Evolutionary conservation across 64 coral and sea anemone species (phyloP), one percentile per base, ranked within the genome.

Genomic region (Porites australiensis): DNA sequence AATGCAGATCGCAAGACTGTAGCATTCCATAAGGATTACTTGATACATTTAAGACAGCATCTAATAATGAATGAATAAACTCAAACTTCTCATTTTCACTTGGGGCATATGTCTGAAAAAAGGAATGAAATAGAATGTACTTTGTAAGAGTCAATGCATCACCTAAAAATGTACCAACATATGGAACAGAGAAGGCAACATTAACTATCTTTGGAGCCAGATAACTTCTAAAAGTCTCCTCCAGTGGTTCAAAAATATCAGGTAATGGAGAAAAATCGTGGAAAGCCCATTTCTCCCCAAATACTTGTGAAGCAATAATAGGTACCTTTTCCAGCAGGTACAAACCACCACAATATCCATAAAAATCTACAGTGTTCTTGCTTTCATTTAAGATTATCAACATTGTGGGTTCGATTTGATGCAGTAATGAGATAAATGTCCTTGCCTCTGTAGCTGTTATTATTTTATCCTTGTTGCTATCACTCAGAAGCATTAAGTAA

Each of bases 311-410:
- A 14, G 89, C 93, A 47, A 74, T 83, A 3, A 89, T 15, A 7
- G 96, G 84, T 0, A 98, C 3, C 44, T 83, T 95, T 54, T 98
- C 96, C 45, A 94, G 83, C 64, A 58, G 77, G 89, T 98, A 98
- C 72, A 98, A 21, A 4, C 53, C 72, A 20, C 96, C 96, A 57
- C 96, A 98, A 55, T 95, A 98, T 2, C 96, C 96, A 89, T 92
- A 92, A 16, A 98, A 88, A 20, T 98, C 58, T 6, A 83, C 61
- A 23, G 93, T 53, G n/a, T 95, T 77, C 59, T 88, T 95, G 75
- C 93, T 95, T 15, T 86, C 89, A 88, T 98, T 98, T 45, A 94
- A 71, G 5, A 80, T 57, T 14, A 87, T 53, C 51, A 94, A 22
- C 74, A 94, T 83, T 47, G 84, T 86, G 10, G 95, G 66, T 13